Conservation (phyloP, 2,113 vertebrate genomes). For the Dipodomys merriami region DNA sequence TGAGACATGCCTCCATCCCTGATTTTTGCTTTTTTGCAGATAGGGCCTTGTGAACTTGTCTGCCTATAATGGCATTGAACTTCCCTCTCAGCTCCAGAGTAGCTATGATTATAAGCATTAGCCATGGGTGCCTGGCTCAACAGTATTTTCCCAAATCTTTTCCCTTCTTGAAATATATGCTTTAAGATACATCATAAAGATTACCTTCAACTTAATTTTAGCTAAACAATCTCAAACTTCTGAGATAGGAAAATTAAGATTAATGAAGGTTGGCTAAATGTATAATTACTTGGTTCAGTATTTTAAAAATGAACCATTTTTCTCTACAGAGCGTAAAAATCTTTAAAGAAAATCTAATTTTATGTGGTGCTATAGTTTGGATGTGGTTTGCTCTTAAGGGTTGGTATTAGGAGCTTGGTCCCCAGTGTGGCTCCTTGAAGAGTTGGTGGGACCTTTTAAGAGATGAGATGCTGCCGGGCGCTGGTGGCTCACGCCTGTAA, state of each 20-base stretch:
- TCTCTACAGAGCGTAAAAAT: neutral
- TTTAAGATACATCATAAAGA: neutral
- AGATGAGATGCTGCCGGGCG: neutral
- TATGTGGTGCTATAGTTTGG: neutral
- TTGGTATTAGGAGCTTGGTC: too few relatives aligned
- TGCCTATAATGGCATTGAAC: too few relatives aligned
- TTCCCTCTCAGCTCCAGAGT: too few relatives aligned
- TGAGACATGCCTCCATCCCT: too few relatives aligned
- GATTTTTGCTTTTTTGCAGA: too few relatives aligned
- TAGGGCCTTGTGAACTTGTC: too few relatives aligned
- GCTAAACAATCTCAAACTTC: neutral
- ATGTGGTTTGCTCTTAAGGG: neutral
- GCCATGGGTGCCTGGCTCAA: neutral
- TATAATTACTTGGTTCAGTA: neutral
- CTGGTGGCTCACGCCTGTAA: too few relatives aligned
- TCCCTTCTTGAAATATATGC: neutral
- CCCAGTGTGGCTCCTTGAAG: too few relatives aligned
- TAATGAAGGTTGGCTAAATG: neutral
- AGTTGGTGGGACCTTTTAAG: neutral
- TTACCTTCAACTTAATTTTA: neutral
- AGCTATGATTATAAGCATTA: too few relatives aligned
- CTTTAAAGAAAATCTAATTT: neutral
- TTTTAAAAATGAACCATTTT: constrained; percentile 6
- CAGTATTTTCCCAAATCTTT: neutral
- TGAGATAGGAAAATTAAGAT: constrained; percentile 22